Evolutionary conservation across 2,888 invertebrate genomes (phyloP), one percentile per base, ranked within the genome.

Genomic region (Ormyrus thymus): DNA sequence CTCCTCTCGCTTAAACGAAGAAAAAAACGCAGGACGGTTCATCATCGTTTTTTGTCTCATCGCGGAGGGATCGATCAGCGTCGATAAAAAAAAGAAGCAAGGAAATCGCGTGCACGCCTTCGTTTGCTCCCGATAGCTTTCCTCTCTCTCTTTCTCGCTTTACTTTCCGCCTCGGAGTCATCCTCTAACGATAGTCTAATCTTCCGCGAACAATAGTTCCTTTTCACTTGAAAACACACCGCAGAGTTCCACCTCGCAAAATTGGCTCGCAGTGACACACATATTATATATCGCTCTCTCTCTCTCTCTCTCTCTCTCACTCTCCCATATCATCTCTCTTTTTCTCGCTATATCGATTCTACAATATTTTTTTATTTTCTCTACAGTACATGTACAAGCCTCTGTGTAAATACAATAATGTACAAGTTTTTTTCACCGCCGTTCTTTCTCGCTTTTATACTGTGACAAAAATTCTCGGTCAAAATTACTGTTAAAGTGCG

Each of bases 381-480:
- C 83, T 84, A 85, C 83, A 83, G 70, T 85, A 84, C 84, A 83
- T 84, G 80, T 84, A 85, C 84, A 85, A 85, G 84, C 84, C 82
- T 84, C 83, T 81, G 83, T 85, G 86, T 88, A 87, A 88, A 87
- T 88, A 88, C 86, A 88, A 84, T 87, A 88, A 87, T 88, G 86
- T 88, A 88, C 88, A 88, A 85, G 84, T 84, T 85, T 85, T 79
- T 81, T 79, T 58, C 64, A 45, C 56, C 72, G 29, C 43, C 74
- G 69, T 51, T 50, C 48, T 68, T 13, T 13, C 43, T 66, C 48
- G 9, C 6, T 65, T 29, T 50, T 51, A n/a, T 74, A 56, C 72
- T 29, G 29, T 4, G 29, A 29, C 29, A 29, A 29, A 29, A 29
- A 29, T 29, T 29, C 4, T 29, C 29, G 29, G 29, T 29, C 29